These are phyloP conservation scores for Alentia gelatinosa DNA, from an alignment of 2,888 invertebrate genomes.

Conservation along the genomic window DNA sequence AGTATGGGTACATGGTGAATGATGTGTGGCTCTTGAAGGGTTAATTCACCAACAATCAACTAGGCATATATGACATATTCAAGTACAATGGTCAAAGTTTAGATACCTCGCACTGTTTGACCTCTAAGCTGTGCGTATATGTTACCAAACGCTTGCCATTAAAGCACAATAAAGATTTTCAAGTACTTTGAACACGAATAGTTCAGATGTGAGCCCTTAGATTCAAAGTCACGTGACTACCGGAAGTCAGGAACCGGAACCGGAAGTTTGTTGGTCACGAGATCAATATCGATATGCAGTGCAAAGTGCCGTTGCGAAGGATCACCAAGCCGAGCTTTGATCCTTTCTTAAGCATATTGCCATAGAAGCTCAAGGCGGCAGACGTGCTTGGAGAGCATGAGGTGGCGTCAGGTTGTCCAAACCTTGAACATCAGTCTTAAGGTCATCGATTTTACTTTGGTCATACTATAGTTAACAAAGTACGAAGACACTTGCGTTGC, in stretches of 20 bases:
- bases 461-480: too few relatives aligned
- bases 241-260: background rate
- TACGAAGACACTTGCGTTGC: too few relatives aligned
- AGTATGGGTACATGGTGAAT: too few relatives aligned
- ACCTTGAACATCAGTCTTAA: background rate
- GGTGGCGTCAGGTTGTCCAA: background rate
- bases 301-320: background rate
- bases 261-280: background rate
- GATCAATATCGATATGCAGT: background rate
- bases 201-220: background rate
- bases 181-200: background rate
- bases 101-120: too few relatives aligned
- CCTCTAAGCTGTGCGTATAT: too few relatives aligned
- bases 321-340: background rate
- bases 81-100: too few relatives aligned
- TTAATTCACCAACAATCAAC: too few relatives aligned
- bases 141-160: too few relatives aligned
- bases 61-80: too few relatives aligned
- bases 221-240: background rate
- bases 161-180: background rate
- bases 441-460: background rate
- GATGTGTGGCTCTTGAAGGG: too few relatives aligned
- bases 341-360: too few relatives aligned
- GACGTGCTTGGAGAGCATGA: background rate
- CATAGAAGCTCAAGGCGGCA: background rate